These are phyloP conservation scores for Montipora capitata DNA, from an alignment of 92 coral and sea anemone species.

Conservation along the genomic window DNA sequence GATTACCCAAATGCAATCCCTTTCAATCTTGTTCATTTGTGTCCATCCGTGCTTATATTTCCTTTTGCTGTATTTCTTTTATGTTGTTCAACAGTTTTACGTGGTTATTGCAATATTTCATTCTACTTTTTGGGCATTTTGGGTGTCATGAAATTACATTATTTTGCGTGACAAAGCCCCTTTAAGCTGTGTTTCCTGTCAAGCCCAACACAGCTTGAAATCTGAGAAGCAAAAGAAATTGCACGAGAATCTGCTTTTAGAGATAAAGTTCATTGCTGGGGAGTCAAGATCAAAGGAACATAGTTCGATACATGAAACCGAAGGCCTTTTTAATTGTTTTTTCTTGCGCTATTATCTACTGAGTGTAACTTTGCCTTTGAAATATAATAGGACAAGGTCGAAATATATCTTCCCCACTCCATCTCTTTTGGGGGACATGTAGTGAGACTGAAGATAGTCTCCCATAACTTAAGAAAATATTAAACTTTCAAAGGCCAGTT, in stretches of 20 bases:
- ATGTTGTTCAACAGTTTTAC: too few relatives aligned
- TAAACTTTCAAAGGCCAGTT: conserved; percentile 10
- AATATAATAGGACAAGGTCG: not conserved
- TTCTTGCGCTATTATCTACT: conserved; percentile 6
- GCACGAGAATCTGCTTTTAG: conserved; percentile 6
- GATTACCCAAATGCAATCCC: too few relatives aligned
- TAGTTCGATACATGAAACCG: not conserved
- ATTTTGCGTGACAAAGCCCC: too few relatives aligned
- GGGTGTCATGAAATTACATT: too few relatives aligned
- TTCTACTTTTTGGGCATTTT: too few relatives aligned
- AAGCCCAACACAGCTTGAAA: not conserved
- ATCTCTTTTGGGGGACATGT: conserved; percentile 7
- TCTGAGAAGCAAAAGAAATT: conserved; percentile 13
- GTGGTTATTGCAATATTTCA: too few relatives aligned
- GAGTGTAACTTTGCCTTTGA: conserved; percentile 19
- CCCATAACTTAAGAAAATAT: conserved; percentile 25
- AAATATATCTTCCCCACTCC: conserved; percentile 12
- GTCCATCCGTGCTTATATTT: too few relatives aligned
- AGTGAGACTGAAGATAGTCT: conserved; percentile 31
- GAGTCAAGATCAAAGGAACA: not conserved
- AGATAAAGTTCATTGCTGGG: conserved; percentile 14
- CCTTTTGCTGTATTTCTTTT: too few relatives aligned
- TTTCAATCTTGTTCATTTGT: too few relatives aligned
- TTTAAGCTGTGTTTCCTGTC: not conserved
- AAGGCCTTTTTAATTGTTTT: not conserved